Percentiles rank a stretch among this genome's conserved stretches.
These are phyloP conservation scores for Agrenia bidenticulata DNA, from an alignment of 2,888 invertebrate genomes.

Conservation along the genomic window DNA sequence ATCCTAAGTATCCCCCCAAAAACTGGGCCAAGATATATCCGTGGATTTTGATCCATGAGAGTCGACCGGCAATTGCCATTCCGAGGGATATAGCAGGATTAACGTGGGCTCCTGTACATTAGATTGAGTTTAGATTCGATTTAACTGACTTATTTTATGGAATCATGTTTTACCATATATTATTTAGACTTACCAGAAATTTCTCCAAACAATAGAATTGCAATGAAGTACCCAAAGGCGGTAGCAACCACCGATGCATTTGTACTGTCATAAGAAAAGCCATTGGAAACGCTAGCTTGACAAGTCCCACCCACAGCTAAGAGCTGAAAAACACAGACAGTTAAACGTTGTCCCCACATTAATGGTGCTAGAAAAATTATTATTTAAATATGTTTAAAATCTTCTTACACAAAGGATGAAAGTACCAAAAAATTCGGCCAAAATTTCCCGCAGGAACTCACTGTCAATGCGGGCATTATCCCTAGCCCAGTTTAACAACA, in stretches of 20 bases:
- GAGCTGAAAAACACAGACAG: slow-evolving; percentile 28
- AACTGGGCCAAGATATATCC: slow-evolving; percentile 38
- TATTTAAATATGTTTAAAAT: not conserved
- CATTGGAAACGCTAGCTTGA: not conserved
- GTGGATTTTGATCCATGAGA: slow-evolving; percentile 48
- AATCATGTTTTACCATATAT: too few species aligned
- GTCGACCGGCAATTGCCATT: slow-evolving; percentile 37
- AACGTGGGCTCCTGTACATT: slow-evolving; percentile 21
- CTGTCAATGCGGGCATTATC: slow-evolving; percentile 28
- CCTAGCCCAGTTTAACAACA: slow-evolving; percentile 32
- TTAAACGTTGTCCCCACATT: not conserved
- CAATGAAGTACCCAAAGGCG: slow-evolving; percentile 39
- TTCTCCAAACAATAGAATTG: slow-evolving; percentile 39
- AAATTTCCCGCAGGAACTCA: slow-evolving; percentile 29
- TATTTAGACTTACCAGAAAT: slow-evolving; percentile 34
- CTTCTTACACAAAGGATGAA: slow-evolving; percentile 41
- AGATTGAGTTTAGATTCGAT: slow-evolving; percentile 15
- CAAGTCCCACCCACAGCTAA: slow-evolving; percentile 40
- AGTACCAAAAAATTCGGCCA: slow-evolving; percentile 46
- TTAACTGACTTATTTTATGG: not conserved
- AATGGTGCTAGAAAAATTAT: not conserved
- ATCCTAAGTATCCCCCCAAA: slow-evolving; percentile 43
- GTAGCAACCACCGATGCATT: slow-evolving; percentile 17
- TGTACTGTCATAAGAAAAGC: not conserved
- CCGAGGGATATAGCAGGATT: slow-evolving; percentile 47